Evolutionary conservation across 2,888 invertebrate species (phyloP), one percentile per base, ranked within the genome.

Genomic region (Mystacides longicornis): DNA sequence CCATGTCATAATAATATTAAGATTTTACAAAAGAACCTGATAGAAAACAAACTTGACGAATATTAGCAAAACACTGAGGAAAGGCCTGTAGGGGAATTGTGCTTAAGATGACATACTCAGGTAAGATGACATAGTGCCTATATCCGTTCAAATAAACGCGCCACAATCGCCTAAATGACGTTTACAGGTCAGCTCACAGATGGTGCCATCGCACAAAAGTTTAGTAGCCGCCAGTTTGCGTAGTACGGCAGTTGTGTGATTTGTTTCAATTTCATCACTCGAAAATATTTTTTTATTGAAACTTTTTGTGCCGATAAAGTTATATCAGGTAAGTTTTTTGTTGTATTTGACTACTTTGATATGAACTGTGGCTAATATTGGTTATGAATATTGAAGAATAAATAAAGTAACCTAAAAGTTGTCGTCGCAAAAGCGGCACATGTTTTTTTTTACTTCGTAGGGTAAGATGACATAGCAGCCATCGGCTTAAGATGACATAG

Each of bases 1-100:
- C n/a, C n/a, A n/a, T n/a, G n/a, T n/a, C n/a, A n/a, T n/a, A n/a
- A n/a, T n/a, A n/a, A n/a, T n/a, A n/a, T n/a, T n/a, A n/a, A n/a
- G n/a, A n/a, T n/a, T n/a, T n/a, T n/a, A n/a, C n/a, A n/a, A n/a
- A n/a, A n/a, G n/a, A n/a, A n/a, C n/a, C n/a, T n/a, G n/a, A n/a
- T n/a, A n/a, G n/a, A n/a, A n/a, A n/a, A n/a, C n/a, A n/a, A n/a
- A n/a, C n/a, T n/a, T n/a, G n/a, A n/a, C n/a, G n/a, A n/a, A n/a
- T n/a, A n/a, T n/a, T n/a, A n/a, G n/a, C n/a, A n/a, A n/a, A n/a
- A n/a, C n/a, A n/a, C n/a, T n/a, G n/a, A n/a, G n/a, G n/a, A n/a
- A n/a, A n/a, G n/a, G n/a, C n/a, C n/a, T n/a, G n/a, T 43, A 43
- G 43, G 43, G 43, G 43, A 43, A n/a, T 43, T 43, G 43, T 43